These are phyloP conservation scores for Phalacrocorax aristotelis DNA, from an alignment of 2,113 vertebrate genomes.

Conservation along the genomic window DNA sequence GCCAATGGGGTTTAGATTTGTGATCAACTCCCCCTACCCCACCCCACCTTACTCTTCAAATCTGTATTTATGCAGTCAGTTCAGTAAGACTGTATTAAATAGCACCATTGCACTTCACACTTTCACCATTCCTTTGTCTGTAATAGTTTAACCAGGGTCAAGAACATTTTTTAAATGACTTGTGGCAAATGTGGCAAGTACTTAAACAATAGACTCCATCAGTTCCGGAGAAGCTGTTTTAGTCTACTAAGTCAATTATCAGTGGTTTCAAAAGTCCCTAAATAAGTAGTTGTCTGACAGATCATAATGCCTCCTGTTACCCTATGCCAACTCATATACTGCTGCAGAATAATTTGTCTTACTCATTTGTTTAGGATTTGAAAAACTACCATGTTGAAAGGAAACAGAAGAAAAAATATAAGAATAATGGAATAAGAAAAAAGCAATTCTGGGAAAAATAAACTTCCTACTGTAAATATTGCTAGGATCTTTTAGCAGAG, in stretches of 20 bases:
- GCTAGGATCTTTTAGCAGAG: neutral
- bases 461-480: conserved; percentile 25
- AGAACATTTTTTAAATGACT: conserved; percentile 17
- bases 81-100: neutral
- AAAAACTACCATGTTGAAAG: conserved; percentile 52
- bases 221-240: conserved; percentile 54
- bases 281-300: conserved; percentile 64
- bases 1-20: conserved; percentile 11
- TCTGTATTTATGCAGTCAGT: neutral
- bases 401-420: conserved; percentile 42
- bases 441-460: conserved; percentile 4
- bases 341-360: conserved; percentile 54
- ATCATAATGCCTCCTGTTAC: conserved; percentile 55
- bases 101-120: neutral
- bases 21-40: neutral
- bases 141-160: conserved; percentile 2
- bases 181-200: conserved; percentile 10
- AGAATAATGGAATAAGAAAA: conserved; percentile 19
- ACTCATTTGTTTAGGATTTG: conserved; percentile 51
- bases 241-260: conserved; percentile 61
- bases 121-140: neutral
- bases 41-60: neutral
- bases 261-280: conserved; percentile 58
- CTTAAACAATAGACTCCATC: conserved; percentile 54
- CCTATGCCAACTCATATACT: conserved; percentile 39